Evolutionary conservation across 2,888 invertebrate species (phyloP).

Genomic region (Smittia aterrima): DNA sequence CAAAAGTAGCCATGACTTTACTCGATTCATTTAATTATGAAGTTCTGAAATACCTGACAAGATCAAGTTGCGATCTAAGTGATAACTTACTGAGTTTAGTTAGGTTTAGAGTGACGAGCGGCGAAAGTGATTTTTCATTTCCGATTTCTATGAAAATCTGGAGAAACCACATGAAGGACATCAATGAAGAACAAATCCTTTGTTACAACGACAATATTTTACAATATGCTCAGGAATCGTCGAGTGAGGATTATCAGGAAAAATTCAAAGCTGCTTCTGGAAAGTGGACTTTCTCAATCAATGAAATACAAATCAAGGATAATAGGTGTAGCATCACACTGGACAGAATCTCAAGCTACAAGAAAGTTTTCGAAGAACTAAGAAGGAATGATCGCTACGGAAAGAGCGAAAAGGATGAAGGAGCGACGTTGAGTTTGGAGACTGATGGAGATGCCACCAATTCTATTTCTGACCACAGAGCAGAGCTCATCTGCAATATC

Average conservation of each 20-base stretch:
- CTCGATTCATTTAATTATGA: too few relatives aligned
- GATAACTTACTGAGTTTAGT: background rate
- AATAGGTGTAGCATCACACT: background rate
- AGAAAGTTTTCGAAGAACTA: background rate
- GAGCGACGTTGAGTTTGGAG: background rate
- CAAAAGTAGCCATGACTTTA: too few relatives aligned
- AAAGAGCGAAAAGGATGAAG: background rate
- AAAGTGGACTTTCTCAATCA: background rate
- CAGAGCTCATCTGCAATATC: background rate
- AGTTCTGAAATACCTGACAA: too few relatives aligned
- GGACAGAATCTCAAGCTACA: background rate
- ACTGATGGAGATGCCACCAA: background rate
- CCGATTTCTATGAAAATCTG: background rate
- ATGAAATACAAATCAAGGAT: background rate
- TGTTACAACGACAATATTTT: background rate
- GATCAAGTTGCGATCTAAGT: background rate
- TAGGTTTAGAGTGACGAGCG: background rate
- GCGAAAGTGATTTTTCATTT: background rate
- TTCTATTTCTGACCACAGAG: background rate
- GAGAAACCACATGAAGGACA: background rate
- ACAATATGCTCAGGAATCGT: background rate
- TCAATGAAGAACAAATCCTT: background rate
- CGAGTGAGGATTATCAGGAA: background rate
- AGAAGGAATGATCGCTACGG: background rate
- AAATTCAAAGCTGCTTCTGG: background rate